Percentiles rank a stretch among this genome's conserved stretches.
Conservation (phyloP, 1,140 invertebrate species). For the Goniozus legneri region DNA sequence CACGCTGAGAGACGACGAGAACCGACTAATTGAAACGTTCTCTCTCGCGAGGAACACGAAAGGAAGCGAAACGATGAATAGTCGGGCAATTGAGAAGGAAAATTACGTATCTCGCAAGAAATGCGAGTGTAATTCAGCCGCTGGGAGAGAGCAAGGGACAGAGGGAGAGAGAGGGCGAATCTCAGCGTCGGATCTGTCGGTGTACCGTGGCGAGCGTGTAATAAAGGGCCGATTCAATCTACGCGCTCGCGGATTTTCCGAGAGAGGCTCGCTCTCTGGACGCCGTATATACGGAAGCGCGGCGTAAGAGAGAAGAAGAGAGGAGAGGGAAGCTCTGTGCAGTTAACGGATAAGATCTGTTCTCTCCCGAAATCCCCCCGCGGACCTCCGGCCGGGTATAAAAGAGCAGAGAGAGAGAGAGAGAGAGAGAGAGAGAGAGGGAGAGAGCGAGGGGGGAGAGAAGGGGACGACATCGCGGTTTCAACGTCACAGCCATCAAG, state of each 20-base stretch:
- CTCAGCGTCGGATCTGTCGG: conserved; percentile 2
- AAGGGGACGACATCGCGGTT: conserved; percentile 29
- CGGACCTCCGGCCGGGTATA: too few species aligned
- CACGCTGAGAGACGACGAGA: conserved; percentile 44
- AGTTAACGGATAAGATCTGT: conserved; percentile 33
- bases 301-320: conserved; percentile 8
- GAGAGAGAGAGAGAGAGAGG: too few species aligned
- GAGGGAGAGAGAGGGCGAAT: not conserved
- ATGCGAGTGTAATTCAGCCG: conserved; percentile 1
- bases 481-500: conserved; percentile 32
- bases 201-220: conserved; percentile 5
- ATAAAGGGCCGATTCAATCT: conserved; percentile 16
- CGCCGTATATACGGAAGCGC: too few species aligned
- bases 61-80: too few species aligned
- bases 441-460: too few species aligned
- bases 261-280: not conserved
- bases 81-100: too few species aligned
- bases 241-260: conserved; percentile 22
- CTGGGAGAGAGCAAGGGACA: not conserved
- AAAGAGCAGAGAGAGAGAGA: too few species aligned
- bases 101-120: not conserved
- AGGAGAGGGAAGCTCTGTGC: conserved; percentile 4
- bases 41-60: conserved; percentile 34
- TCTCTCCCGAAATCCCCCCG: too few species aligned
- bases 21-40: conserved; percentile 45